Evolutionary conservation across 37 sponge, comb jelly and placozoan genomes (phyloP).

Genomic region (Halichondria panicea): DNA sequence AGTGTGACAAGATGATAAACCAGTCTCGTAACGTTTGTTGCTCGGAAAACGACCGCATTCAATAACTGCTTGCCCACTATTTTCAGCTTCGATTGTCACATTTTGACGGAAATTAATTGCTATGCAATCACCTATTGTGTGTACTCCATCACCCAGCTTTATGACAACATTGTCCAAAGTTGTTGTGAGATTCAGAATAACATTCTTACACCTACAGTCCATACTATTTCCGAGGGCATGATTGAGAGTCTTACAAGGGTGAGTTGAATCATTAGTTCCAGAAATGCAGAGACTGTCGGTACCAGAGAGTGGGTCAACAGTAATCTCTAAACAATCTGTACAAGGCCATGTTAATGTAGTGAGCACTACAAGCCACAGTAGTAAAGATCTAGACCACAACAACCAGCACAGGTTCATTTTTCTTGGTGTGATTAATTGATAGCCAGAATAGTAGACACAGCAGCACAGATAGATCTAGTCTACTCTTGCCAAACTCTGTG

Average conservation of each 20-base stretch:
- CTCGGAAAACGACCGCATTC: conserved; percentile 35
- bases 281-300: not conserved
- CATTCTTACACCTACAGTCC: not conserved
- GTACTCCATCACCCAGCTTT: conserved; percentile 10
- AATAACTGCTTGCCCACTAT: conserved; percentile 23
- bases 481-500: no score
- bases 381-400: no score
- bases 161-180: not conserved
- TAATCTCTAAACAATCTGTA: no score
- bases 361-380: no score
- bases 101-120: conserved; percentile 13
- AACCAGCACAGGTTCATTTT: no score
- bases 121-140: conserved; percentile 4
- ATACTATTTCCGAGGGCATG: conserved; percentile 7
- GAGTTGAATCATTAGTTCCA: not conserved
- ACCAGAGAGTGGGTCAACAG: no score
- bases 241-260: conserved; percentile 33
- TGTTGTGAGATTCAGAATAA: not conserved
- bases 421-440: no score
- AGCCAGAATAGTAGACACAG: no score
- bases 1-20: conserved; percentile 16
- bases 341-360: no score
- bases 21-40: not conserved
- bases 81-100: conserved; percentile 42
- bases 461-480: no score